These are phyloP conservation scores for Serinus canaria DNA, from an alignment of 2,113 vertebrate genomes.

Conservation along the genomic window DNA sequence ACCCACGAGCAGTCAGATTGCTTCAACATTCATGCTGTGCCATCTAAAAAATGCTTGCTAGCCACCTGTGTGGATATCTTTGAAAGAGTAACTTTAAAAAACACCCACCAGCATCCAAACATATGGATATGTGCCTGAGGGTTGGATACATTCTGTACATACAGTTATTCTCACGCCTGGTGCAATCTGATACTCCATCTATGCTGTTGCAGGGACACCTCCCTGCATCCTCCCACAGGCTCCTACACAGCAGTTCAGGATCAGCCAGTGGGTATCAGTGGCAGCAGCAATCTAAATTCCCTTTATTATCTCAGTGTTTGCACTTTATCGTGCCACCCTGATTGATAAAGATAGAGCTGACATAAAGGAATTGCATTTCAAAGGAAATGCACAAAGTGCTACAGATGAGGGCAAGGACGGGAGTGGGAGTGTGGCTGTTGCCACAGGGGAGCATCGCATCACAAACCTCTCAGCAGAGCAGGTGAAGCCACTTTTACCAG, in stretches of 20 bases:
- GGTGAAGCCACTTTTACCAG: background rate
- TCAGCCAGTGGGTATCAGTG: background rate
- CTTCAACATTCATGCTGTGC: constrained; percentile 3
- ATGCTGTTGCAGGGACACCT: background rate
- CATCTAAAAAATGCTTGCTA: constrained; percentile 32
- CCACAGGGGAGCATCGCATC: background rate
- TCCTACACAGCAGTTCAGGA: background rate
- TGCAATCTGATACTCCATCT: background rate
- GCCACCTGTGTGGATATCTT: constrained; percentile 56
- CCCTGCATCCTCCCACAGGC: background rate
- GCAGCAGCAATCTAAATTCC: background rate
- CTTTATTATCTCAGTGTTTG: background rate
- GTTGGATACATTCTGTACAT: constrained; percentile 35
- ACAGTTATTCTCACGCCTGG: constrained; percentile 1
- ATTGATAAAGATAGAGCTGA: background rate
- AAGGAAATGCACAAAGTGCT: background rate
- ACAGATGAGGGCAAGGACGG: fast-evolving
- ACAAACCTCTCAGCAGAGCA: background rate
- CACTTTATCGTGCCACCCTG: background rate
- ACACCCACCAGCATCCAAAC: constrained; percentile 58
- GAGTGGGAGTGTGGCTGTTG: too few relatives aligned
- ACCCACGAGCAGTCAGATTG: background rate
- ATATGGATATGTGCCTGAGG: constrained; percentile 44
- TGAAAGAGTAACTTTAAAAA: constrained; percentile 55
- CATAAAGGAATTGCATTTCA: background rate